phyloP scores from a whole-genome alignment of 2,113 vertebrate genomes.

The Brevimyrus niger region DNA sequence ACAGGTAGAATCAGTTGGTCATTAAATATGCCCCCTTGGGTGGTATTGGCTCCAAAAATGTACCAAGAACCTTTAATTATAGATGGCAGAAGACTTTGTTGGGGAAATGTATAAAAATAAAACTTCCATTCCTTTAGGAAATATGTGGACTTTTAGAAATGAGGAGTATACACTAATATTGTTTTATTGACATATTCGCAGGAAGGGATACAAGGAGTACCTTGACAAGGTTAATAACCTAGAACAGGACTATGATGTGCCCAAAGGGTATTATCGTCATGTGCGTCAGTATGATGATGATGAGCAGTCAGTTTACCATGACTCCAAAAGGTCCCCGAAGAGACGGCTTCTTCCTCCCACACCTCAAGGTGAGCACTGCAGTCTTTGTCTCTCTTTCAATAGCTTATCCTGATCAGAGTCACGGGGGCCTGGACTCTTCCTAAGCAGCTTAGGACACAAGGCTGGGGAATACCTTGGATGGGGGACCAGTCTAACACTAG shows the following conservation, averaged over 20 bases:
- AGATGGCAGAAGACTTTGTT: background rate
- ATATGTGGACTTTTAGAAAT: background rate
- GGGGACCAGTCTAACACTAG: background rate
- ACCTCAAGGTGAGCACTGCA: constrained; percentile 67
- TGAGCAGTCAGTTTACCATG: constrained; percentile 65
- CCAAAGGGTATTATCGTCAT: constrained; percentile 64
- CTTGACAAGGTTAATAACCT: constrained; percentile 49
- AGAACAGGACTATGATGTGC: constrained; percentile 63
- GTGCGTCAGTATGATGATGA: constrained; percentile 75
- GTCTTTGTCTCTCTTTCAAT: background rate
- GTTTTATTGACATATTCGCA: constrained; percentile 17
- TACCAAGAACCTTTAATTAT: background rate
- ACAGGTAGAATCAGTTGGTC: constrained; percentile 58
- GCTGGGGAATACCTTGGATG: background rate
- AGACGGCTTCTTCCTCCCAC: constrained; percentile 81
- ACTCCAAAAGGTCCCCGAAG: constrained; percentile 70
- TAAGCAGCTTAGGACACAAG: background rate
- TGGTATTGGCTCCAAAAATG: background rate
- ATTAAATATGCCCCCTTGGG: background rate
- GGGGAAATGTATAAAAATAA: background rate
- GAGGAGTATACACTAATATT: background rate
- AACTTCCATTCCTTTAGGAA: background rate
- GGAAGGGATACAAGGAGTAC: constrained; percentile 46
- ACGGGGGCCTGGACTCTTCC: background rate
- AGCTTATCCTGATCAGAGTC: background rate